A percentile compares a stretch with the other conserved stretches of the same genome.
phyloP scores from a whole-genome alignment of 2,113 vertebrate genomes.

The Tylochromis polylepis region DNA sequence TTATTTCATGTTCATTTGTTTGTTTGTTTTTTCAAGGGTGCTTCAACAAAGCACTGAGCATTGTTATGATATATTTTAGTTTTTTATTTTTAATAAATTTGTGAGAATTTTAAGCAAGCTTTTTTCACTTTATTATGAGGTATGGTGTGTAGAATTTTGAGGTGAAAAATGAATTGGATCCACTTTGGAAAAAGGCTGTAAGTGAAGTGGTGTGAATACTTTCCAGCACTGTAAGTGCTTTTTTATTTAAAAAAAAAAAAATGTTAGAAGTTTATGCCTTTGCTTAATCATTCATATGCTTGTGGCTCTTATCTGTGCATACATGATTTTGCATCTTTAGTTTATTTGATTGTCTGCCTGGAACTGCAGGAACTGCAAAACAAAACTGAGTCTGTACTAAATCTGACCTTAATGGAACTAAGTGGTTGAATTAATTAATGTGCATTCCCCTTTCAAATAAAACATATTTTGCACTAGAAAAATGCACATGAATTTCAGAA shows the following conservation, averaged over 20 bases:
- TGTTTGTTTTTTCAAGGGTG: neutral
- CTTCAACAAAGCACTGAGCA: neutral
- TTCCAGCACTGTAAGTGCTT: too few species aligned
- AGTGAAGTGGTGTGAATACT: fast-evolving
- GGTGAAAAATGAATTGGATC: neutral
- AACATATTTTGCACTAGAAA: neutral
- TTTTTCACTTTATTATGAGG: neutral
- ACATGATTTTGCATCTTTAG: neutral
- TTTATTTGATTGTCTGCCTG: neutral
- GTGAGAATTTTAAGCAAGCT: neutral
- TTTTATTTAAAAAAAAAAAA: too few species aligned
- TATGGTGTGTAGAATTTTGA: neutral
- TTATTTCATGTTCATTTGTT: neutral
- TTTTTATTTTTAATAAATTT: neutral
- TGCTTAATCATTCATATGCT: neutral
- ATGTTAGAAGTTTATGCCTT: neutral
- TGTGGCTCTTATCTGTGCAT: neutral
- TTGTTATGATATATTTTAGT: neutral
- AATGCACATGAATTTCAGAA: fast-evolving
- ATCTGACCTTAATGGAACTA: neutral
- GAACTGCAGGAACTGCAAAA: neutral
- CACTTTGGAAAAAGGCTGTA: neutral
- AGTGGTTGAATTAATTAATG: neutral
- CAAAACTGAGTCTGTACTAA: neutral
- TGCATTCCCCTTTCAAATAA: neutral